Evolutionary conservation across 2,113 vertebrate species (phyloP).

Genomic region (Peromyscus leucopus): DNA sequence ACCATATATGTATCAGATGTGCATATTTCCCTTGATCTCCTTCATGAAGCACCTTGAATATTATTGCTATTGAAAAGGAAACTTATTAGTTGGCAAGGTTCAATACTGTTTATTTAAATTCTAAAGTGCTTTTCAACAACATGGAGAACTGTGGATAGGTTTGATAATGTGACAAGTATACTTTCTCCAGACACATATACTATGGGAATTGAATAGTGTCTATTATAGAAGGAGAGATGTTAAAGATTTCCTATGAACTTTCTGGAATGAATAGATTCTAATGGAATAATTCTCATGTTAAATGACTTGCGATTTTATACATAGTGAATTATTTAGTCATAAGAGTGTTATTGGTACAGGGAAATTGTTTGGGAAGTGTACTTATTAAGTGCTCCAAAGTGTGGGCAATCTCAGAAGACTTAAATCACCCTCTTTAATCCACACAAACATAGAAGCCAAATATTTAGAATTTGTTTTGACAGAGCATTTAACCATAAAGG

Average conservation of each 20-base stretch:
- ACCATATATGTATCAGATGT: neutral
- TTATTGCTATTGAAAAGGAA: neutral
- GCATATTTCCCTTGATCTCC: neutral
- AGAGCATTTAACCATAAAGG: neutral
- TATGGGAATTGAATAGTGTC: neutral
- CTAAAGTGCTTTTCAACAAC: neutral
- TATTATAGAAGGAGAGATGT: neutral
- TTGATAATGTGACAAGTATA: neutral
- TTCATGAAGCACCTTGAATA: neutral
- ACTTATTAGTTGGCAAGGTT: neutral
- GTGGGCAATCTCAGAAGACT: neutral
- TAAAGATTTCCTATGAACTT: neutral
- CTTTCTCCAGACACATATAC: neutral
- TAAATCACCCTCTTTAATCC: conserved; percentile 14
- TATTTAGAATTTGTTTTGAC: conserved; percentile 7
- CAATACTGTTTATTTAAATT: neutral
- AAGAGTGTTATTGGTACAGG: neutral
- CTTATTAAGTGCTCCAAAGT: neutral
- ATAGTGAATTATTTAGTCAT: conserved; percentile 16
- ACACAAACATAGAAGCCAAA: neutral
- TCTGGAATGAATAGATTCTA: neutral
- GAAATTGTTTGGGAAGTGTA: neutral
- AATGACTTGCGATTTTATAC: neutral
- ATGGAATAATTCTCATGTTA: neutral
- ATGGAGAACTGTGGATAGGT: neutral